A percentile compares a stretch with the other conserved stretches of the same genome.
Conservation (phyloP, 2,797 vertebrate species). For the Gymnothorax javanicus region DNA sequence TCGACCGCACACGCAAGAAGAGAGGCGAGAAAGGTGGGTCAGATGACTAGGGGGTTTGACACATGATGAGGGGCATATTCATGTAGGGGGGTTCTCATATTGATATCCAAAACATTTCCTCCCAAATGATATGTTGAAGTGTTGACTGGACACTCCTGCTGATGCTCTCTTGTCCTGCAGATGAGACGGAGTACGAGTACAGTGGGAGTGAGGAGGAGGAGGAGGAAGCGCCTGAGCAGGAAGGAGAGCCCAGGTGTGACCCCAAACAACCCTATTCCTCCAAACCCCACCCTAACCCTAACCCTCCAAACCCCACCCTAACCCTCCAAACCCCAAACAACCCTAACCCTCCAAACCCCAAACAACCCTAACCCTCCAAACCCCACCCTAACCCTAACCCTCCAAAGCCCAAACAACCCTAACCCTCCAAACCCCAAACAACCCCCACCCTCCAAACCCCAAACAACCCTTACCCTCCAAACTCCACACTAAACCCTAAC, state of each 20-base stretch:
- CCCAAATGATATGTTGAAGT: background rate
- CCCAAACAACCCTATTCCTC: background rate
- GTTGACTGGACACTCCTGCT: background rate
- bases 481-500: too few relatives aligned
- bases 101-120: too few relatives aligned
- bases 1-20: slow-evolving; percentile 84
- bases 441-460: background rate
- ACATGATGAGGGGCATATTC: background rate
- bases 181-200: slow-evolving; percentile 83
- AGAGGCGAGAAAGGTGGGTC: slow-evolving; percentile 79
- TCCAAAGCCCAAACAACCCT: background rate
- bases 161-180: slow-evolving; percentile 47
- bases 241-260: slow-evolving; percentile 79
- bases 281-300: background rate
- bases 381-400: background rate
- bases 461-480: background rate
- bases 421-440: too few relatives aligned
- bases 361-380: background rate
- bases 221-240: slow-evolving; percentile 82
- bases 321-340: background rate
- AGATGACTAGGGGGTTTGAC: background rate
- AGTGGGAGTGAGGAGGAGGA: slow-evolving; percentile 84
- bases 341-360: too few relatives aligned
- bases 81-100: background rate
- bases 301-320: background rate